A percentile compares a stretch with the other conserved stretches of the same genome.
These are phyloP conservation scores for Anomalospiza imberbis DNA, from an alignment of 2,797 vertebrate species.

Conservation along the genomic window DNA sequence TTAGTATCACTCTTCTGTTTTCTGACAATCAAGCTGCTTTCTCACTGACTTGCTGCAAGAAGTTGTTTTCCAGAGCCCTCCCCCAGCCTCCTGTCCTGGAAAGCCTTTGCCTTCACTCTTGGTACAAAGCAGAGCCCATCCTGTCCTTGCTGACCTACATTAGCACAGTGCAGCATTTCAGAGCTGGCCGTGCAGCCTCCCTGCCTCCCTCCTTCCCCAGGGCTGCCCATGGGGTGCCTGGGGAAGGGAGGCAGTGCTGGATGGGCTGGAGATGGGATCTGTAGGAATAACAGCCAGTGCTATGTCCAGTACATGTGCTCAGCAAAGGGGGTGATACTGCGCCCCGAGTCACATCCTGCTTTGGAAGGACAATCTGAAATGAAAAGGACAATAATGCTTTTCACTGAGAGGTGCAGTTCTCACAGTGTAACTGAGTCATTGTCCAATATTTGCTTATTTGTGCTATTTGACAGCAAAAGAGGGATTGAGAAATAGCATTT, in stretches of 20 bases:
- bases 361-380: neutral
- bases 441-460: neutral
- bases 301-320: accelerated
- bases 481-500: neutral
- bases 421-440: neutral
- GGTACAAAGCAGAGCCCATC: neutral
- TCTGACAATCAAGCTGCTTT: neutral
- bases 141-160: constrained; percentile 2
- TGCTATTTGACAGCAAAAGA: neutral
- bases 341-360: accelerated
- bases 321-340: neutral
- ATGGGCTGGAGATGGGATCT: neutral
- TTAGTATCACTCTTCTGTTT: neutral
- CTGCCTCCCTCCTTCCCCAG: neutral
- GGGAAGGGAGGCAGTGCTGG: neutral
- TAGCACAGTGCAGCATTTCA: neutral
- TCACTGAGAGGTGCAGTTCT: neutral
- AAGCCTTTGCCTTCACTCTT: neutral
- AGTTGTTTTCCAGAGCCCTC: neutral
- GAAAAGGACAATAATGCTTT: neutral
- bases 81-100: neutral
- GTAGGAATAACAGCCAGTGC: neutral
- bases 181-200: neutral
- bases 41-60: neutral
- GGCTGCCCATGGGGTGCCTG: accelerated